Base-by-base conservation (phyloP, 2,888 invertebrate species). In the Sericinus montela region DNA sequence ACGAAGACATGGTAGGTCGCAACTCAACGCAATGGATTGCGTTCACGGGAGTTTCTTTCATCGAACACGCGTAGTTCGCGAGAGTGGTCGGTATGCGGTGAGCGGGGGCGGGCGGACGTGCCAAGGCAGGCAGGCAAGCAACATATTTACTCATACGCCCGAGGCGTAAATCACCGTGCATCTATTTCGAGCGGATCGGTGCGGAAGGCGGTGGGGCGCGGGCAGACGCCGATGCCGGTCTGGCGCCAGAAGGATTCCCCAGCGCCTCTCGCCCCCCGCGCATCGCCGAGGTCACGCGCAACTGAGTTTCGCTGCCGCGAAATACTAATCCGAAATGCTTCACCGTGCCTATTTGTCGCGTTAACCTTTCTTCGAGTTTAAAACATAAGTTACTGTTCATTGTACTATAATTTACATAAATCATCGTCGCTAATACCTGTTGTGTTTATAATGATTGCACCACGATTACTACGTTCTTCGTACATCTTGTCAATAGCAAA, bases 201-300 rank as follows among this genome's bases (percentile, higher is more conserved):
- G 76, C 67, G 63, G 65, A 58, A 72, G 57, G 67, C 62, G 62
- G 74, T 55, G 76, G 80, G 77, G 79, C 68, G 79, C 77, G 77
- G 79, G 79, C 75, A 83, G 86, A 85, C 85, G 72, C 75, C 76
- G 79, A 69, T 84, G 87, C 75, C 89, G 83, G 87, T 87, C 89
- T 89, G 88, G 89, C 89, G 89, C 89, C 89, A 88, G 82, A 85
- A 87, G 89, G 89, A 89, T 89, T 89, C 89, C 89, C 89, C 89
- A 84, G 85, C 86, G 80, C 83, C 79, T 75, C 80, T 69, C 82
- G 50, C 65, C 54, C 65, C 69, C 65, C 67, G 65, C 69, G 58
- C 65, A 61, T 65, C 70, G 54, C 60, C 67, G 69, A 71, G 71
- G 71, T 68, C 69, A 65, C 65, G 59, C 63, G 63, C 63, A 58